Conservation (phyloP, 1,140 invertebrate species). For the roundworm (Caenorhabditis elegans) region WBcel235 BX284603.4:855001-855500, state of each 20-base stretch:
- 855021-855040: neutral
- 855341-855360: neutral
- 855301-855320: neutral
- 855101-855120: neutral
- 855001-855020: neutral
- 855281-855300: neutral
- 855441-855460: too few relatives aligned
- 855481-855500: too few relatives aligned
- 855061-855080: constrained; percentile 1
- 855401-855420: too few relatives aligned
- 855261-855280: neutral
- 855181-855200: neutral
- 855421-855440: too few relatives aligned
- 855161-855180: neutral
- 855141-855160: neutral
- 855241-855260: constrained; percentile 7
- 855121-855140: neutral
- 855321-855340: neutral
- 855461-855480: too few relatives aligned
- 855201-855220: neutral
- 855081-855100: neutral
- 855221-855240: neutral
- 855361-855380: neutral
- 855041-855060: neutral
- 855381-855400: neutral